Evolutionary conservation across 1,140 invertebrate genomes (phyloP).

Genomic region (Heliconius eleuchia): DNA sequence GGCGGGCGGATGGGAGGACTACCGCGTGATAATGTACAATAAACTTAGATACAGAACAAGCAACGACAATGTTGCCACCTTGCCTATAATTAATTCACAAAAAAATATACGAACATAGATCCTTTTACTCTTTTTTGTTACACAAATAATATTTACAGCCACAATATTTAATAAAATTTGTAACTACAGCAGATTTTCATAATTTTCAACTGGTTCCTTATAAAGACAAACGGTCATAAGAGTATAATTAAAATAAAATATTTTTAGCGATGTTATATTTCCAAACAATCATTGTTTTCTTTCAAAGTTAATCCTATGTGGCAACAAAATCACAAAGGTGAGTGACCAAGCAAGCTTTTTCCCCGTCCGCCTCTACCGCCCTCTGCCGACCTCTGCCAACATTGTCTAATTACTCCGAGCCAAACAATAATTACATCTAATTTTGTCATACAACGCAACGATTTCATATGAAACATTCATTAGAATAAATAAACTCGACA

Average conservation of each 20-base stretch:
- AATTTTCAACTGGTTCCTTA: too few species aligned
- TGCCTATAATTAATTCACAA: too few species aligned
- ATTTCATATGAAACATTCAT: constrained; percentile 37
- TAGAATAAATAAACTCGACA: constrained; percentile 42
- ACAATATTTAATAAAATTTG: too few species aligned
- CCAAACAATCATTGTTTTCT: too few species aligned
- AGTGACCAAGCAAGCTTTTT: neutral
- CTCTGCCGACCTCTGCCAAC: constrained; percentile 54
- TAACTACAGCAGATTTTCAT: too few species aligned
- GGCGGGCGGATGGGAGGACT: constrained; percentile 26
- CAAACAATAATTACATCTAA: constrained; percentile 64
- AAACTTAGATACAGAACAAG: constrained; percentile 4
- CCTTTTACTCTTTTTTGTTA: too few species aligned
- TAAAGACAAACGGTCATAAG: too few species aligned
- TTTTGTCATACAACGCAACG: constrained; percentile 51
- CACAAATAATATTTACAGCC: too few species aligned
- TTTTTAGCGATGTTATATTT: too few species aligned
- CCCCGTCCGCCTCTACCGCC: constrained; percentile 52
- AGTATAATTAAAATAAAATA: too few species aligned
- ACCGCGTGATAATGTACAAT: neutral
- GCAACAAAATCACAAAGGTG: neutral
- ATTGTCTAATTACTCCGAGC: constrained; percentile 63
- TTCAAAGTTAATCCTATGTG: too few species aligned
- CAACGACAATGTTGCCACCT: neutral
- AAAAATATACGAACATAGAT: too few species aligned